Evolutionary conservation across 2,113 vertebrate species (phyloP), one percentile per base, ranked within the genome.

Genomic region (Sander vitreus): DNA sequence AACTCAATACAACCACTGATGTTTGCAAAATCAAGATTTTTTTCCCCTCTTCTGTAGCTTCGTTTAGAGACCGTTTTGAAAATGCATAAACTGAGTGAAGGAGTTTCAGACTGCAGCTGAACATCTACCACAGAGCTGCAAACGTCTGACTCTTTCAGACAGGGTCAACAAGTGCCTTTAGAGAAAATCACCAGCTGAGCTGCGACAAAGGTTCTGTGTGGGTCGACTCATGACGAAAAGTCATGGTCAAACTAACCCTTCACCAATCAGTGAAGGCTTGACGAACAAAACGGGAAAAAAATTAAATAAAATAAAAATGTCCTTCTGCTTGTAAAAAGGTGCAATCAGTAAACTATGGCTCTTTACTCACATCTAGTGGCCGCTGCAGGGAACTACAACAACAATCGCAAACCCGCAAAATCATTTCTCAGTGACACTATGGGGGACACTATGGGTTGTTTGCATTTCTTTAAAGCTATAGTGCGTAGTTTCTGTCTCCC

Each of bases 101-200:
- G 33, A 6, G 64, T 36, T 55, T 23, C 27, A n/a, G 25, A 59
- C n/a, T 27, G 5, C 4, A 2, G 13, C n/a, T 27, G 23, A 53
- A 2, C n/a, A 27, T 43, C 12, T 51, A 51, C 54, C 60, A 19
- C 66, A 60, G 57, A 74, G 76, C 43, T 39, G 75, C 54, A 4
- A 15, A 43, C 4, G 7, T 39, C 7, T 8, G 8, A 65, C 33
- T n/a, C 13, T 39, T 19, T n/a, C 19, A 15, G 33, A 43, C 13
- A 7, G 6, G 21, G 36, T 21, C 15, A 87, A 33, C 2, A 19
- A 84, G 81, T 62, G 74, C 79, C 25, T 81, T 66, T 2, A 75
- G 33, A 57, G 51, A 10, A 30, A 58, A 30, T n/a, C 36, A 30
- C 1, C 0, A 13, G 12, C 16, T 19, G 53, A 13, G 12, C 16